Conservation (phyloP, 92 coral and sea anemone species). For the Zoanthus solanderi region DNA sequence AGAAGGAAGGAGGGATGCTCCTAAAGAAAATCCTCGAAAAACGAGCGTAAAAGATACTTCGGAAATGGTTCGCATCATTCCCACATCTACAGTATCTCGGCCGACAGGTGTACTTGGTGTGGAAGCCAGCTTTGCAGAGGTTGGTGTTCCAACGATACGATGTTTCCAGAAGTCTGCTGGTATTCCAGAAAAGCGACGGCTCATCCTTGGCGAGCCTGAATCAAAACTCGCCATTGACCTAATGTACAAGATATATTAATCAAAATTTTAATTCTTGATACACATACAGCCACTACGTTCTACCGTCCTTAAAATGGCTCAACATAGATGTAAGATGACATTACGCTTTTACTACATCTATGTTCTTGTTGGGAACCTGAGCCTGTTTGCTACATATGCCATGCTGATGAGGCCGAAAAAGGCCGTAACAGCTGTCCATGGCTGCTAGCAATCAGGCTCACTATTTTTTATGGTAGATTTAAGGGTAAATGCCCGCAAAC, state of each 20-base stretch:
- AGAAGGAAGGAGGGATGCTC: conserved; percentile 95
- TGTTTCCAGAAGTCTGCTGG: conserved; percentile 78
- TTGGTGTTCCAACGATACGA: conserved; percentile 73
- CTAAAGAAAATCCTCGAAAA: conserved; percentile 86
- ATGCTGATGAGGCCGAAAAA: too few species aligned
- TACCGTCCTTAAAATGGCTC: too few species aligned
- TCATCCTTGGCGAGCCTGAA: conserved; percentile 63
- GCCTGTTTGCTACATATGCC: too few species aligned
- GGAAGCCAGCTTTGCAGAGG: conserved; percentile 65
- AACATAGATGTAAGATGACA: too few species aligned
- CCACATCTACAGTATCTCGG: conserved; percentile 68
- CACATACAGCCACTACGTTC: too few species aligned
- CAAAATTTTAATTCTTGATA: too few species aligned
- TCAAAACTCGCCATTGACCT: conserved; percentile 86
- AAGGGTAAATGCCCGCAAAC: too few species aligned
- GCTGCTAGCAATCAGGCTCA: too few species aligned
- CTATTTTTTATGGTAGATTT: too few species aligned
- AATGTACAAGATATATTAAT: background rate
- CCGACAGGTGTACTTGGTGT: conserved; percentile 45
- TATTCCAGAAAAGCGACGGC: conserved; percentile 67
- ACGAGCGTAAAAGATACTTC: conserved; percentile 77
- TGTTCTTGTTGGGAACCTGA: too few species aligned
- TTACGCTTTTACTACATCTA: too few species aligned
- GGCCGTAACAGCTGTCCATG: too few species aligned
- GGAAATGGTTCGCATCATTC: conserved; percentile 60